Evolutionary conservation across 2,797 vertebrate species (phyloP).

Genomic region (Enteromius trimaculatus): DNA sequence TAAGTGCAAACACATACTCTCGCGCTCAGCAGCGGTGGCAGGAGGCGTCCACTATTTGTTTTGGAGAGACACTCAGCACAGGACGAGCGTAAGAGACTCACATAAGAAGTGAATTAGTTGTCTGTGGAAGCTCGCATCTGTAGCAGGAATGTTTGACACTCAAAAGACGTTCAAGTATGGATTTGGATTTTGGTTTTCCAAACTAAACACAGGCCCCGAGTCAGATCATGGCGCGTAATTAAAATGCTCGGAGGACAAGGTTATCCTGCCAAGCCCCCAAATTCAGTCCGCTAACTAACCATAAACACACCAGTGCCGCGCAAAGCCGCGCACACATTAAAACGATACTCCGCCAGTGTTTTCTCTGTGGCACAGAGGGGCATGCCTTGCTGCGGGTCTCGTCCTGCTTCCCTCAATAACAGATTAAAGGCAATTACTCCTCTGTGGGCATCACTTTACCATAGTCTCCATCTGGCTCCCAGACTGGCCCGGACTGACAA

Average conservation of each 20-base stretch:
- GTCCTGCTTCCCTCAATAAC: constrained; percentile 62
- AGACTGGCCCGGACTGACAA: constrained; percentile 68
- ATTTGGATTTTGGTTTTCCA: constrained; percentile 69
- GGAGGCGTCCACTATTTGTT: constrained; percentile 62
- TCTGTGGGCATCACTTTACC: constrained; percentile 68
- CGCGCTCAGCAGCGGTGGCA: constrained; percentile 15
- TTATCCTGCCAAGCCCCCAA: constrained; percentile 59
- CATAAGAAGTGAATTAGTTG: constrained; percentile 67
- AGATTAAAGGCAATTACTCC: constrained; percentile 69
- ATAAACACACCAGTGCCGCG: constrained; percentile 69
- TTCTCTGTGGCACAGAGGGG: constrained; percentile 64
- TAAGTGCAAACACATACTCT: constrained; percentile 41
- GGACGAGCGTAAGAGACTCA: constrained; percentile 62
- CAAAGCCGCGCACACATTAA: constrained; percentile 56
- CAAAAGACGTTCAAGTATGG: constrained; percentile 70
- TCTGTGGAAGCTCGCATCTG: constrained; percentile 56
- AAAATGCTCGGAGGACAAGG: constrained; percentile 66
- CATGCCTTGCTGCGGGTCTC: constrained; percentile 20
- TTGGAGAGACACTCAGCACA: constrained; percentile 64
- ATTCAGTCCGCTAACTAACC: constrained; percentile 60
- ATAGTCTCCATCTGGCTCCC: constrained; percentile 73
- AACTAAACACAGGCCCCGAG: constrained; percentile 69
- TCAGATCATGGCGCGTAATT: constrained; percentile 67
- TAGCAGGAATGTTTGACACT: constrained; percentile 65
- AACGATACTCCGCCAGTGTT: constrained; percentile 58